Conservation (phyloP, 2,888 invertebrate species). For the Oxycera nigricornis region DNA sequence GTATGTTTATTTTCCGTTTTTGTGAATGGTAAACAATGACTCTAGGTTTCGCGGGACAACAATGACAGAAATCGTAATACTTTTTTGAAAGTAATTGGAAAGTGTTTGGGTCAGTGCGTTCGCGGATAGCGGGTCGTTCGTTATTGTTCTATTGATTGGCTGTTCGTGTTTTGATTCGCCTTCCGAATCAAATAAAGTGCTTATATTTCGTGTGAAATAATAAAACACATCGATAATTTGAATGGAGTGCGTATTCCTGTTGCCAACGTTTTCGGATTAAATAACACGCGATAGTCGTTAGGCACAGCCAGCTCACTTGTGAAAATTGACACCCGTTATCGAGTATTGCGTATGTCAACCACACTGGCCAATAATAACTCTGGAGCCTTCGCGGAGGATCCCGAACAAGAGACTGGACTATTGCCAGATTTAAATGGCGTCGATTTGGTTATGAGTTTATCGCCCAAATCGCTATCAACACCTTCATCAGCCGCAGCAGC, state of each 20-base stretch:
- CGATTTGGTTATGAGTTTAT: conserved; percentile 84
- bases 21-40: conserved; percentile 5
- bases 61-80: not conserved
- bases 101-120: conserved; percentile 1
- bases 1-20: conserved; percentile 21
- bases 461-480: conserved; percentile 66
- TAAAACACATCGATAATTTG: not conserved
- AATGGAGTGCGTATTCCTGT: not conserved
- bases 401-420: conserved; percentile 69
- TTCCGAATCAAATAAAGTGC: no score
- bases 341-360: conserved; percentile 58
- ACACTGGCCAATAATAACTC: conserved; percentile 58
- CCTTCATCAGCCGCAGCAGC: conserved; percentile 67
- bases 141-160: not conserved
- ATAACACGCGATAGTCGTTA: no score
- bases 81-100: conserved; percentile 4
- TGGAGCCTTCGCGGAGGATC: conserved; percentile 66
- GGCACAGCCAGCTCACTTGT: not conserved
- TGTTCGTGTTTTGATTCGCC: no score
- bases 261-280: no score
- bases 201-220: not conserved
- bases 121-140: not conserved
- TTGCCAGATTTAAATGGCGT: conserved; percentile 78
- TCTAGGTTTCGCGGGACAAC: not conserved
- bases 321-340: not conserved